phyloP scores from a whole-genome alignment of 2,888 invertebrate genomes.

The Hemicrepidius hirtus region DNA sequence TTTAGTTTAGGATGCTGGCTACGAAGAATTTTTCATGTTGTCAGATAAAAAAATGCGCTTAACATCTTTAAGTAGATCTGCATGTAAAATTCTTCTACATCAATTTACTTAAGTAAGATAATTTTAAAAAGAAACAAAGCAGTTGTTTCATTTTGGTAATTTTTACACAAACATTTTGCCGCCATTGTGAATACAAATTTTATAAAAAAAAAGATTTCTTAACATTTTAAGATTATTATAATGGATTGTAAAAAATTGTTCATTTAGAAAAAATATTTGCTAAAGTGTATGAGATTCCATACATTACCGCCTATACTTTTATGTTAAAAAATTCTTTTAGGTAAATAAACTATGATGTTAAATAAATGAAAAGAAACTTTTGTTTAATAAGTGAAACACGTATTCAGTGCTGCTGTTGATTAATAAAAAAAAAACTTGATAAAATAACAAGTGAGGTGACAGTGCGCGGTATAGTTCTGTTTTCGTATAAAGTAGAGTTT shows the following conservation, averaged over 20 bases:
- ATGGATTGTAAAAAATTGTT: constrained; percentile 58
- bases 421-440: constrained; percentile 54
- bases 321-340: constrained; percentile 67
- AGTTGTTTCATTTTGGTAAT: constrained; percentile 61
- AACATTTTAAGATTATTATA: constrained; percentile 50
- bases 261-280: constrained; percentile 67
- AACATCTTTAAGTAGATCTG: constrained; percentile 17
- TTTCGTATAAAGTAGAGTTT: constrained; percentile 60
- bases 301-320: constrained; percentile 68
- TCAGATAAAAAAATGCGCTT: constrained; percentile 37
- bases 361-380: constrained; percentile 64
- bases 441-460: constrained; percentile 68
- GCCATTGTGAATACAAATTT: constrained; percentile 57
- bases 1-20: constrained; percentile 45
- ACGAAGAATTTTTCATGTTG: constrained; percentile 47
- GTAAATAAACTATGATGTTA: constrained; percentile 67
- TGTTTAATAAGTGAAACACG: constrained; percentile 62
- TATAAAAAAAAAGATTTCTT: constrained; percentile 45
- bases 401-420: constrained; percentile 53
- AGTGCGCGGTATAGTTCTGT: constrained; percentile 68
- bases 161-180: constrained; percentile 62
- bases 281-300: constrained; percentile 53
- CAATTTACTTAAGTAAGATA: constrained; percentile 63
- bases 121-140: constrained; percentile 63
- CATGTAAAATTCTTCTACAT: constrained; percentile 64